Evolutionary conservation across 2,113 vertebrate species (phyloP).

Genomic region (Phoenicopterus ruber): DNA sequence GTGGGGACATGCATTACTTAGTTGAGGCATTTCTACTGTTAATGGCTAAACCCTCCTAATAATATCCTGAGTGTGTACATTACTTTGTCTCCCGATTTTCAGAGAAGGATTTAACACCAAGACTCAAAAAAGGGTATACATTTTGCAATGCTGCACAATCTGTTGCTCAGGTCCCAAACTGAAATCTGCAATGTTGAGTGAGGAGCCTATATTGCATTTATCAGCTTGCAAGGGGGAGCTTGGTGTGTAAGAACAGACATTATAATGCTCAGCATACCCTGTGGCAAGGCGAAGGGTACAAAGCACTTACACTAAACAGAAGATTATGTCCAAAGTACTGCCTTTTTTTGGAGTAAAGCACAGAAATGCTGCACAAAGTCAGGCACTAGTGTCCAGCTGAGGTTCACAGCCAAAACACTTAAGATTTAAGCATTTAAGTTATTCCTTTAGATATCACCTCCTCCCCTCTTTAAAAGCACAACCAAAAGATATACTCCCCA

Average conservation of each 20-base stretch:
- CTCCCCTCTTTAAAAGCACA: neutral
- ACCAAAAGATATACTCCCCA: neutral
- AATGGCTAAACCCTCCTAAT: neutral
- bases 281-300: neutral
- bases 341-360: neutral
- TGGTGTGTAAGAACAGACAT: neutral
- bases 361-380: neutral
- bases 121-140: neutral
- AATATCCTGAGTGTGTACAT: neutral
- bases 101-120: neutral
- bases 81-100: neutral
- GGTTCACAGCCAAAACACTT: neutral
- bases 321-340: neutral
- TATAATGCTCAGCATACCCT: neutral
- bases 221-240: neutral
- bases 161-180: neutral
- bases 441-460: neutral
- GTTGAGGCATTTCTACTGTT: neutral
- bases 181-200: neutral
- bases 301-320: neutral
- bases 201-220: neutral
- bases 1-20: neutral
- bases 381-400: neutral
- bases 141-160: neutral
- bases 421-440: neutral